phyloP scores from a whole-genome alignment of 2,888 invertebrate genomes.

The Deilephila porcellus region DNA sequence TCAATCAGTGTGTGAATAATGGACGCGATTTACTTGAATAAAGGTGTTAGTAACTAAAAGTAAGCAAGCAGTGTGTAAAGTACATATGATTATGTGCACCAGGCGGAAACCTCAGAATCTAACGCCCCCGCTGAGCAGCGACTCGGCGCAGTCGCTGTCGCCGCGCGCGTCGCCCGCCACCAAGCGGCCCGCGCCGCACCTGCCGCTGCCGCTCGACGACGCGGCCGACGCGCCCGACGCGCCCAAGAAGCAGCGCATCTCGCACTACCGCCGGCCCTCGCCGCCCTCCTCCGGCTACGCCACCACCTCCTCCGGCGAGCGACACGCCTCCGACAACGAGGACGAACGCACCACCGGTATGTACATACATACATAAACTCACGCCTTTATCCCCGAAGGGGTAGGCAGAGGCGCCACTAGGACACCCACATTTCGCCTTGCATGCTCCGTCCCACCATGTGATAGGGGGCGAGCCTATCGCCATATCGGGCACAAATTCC shows the following conservation, averaged over 20 bases:
- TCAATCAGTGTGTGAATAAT: too few species aligned
- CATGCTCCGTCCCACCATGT: too few species aligned
- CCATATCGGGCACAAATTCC: too few species aligned
- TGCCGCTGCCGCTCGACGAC: slow-evolving; percentile 88
- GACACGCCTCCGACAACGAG: slow-evolving; percentile 82
- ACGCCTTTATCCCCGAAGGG: too few species aligned
- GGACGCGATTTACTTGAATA: too few species aligned
- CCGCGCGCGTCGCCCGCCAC: slow-evolving; percentile 87
- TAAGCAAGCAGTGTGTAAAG: background rate
- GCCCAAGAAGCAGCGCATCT: slow-evolving; percentile 93
- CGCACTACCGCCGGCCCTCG: slow-evolving; percentile 86
- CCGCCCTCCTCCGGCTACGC: slow-evolving; percentile 78
- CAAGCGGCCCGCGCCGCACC: slow-evolving; percentile 85
- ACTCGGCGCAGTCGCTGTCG: slow-evolving; percentile 93
- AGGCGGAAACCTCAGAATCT: slow-evolving; percentile 96
- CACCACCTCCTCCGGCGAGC: slow-evolving; percentile 79
- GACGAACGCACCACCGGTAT: slow-evolving; percentile 72
- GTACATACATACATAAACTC: too few species aligned
- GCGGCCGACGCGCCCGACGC: slow-evolving; percentile 59
- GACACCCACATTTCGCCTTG: too few species aligned
- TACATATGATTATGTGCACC: slow-evolving; percentile 31
- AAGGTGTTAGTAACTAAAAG: too few species aligned
- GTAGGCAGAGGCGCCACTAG: too few species aligned
- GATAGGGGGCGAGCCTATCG: too few species aligned
- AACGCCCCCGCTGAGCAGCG: slow-evolving; percentile 94